Evolutionary conservation across 2,888 invertebrate species (phyloP).

Genomic region (Sphaerophoria rueppellii): DNA sequence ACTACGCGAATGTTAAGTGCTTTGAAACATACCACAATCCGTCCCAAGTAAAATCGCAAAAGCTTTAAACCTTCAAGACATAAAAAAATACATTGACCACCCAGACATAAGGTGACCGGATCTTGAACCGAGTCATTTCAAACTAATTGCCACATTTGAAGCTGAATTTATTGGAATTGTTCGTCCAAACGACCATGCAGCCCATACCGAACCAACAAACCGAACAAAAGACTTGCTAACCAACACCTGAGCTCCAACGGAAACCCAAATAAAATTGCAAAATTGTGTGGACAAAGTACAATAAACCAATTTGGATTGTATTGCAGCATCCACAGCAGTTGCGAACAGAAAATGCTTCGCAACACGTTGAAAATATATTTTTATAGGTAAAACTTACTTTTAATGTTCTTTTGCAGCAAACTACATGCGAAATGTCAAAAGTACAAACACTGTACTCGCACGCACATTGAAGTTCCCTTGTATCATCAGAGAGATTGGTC

Average conservation of each 20-base stretch:
- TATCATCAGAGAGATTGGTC: constrained; percentile 47
- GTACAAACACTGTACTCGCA: constrained; percentile 42
- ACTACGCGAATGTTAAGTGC: too few relatives aligned
- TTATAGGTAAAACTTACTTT: constrained; percentile 65
- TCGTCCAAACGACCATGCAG: constrained; percentile 14
- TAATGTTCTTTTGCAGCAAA: constrained; percentile 39
- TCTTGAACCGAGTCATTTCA: constrained; percentile 72
- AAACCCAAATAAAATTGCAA: constrained; percentile 63
- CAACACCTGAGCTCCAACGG: constrained; percentile 41
- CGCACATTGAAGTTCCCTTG: constrained; percentile 22
- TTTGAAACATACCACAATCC: too few relatives aligned
- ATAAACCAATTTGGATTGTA: constrained; percentile 68
- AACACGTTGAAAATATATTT: constrained; percentile 52
- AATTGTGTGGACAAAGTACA: constrained; percentile 69
- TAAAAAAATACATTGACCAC: too few relatives aligned
- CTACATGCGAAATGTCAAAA: constrained; percentile 48
- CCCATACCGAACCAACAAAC: not conserved
- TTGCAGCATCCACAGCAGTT: constrained; percentile 52
- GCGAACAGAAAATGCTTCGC: constrained; percentile 4
- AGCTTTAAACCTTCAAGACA: too few relatives aligned
- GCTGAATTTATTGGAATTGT: constrained; percentile 72
- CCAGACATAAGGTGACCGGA: constrained; percentile 1
- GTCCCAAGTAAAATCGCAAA: too few relatives aligned
- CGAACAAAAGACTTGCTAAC: constrained; percentile 54
- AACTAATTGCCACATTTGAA: constrained; percentile 74